Base-by-base conservation (phyloP, 2,113 vertebrate genomes). In the Campylomormyrus tamandua region DNA sequence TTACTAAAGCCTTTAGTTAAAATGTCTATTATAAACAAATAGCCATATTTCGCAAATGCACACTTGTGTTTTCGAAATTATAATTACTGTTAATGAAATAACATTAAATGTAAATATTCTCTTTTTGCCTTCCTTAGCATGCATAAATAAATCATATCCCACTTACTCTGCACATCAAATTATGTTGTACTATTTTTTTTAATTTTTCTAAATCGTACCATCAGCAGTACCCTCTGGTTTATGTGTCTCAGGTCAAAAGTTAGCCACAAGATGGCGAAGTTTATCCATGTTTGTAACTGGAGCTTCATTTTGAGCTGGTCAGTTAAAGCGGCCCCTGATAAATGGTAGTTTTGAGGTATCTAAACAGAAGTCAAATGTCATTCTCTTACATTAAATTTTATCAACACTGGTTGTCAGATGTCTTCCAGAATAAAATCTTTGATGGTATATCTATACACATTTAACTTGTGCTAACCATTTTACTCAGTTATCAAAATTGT, bases 201-300 rank as follows among this genome's bases (percentile, higher is more conserved):
- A 15, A 3, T 39, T 83, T 50, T 27, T 35, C 3, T 17, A 35
- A 35, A 87, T 27, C 24, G 2, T 48, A 52, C 6, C 3, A 86
- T 56, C 11, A 50, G 9, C n/a, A 49, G 27, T 53, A 52, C 21
- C 21, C 49, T 17, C 13, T 70, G n/a, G 77, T 27, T 46, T 52
- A 49, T 83, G 45, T 48, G 21, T n/a, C 24, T 39, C 24, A 46
- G 62, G 48, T 27, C 15, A 27, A 48, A n/a, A 45, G n/a, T 52
- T 2, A 53, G 24, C 89, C 89, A 85, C 77, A 62, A 85, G 89
- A 85, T 89, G 89, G 89, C 89, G 53, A 24, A 46, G 52, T 88
- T 88, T 45, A 48, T 45, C 58, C 87, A 52, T 24, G 27, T 88
- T 88, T 88, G 6, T n/a, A 48, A 45, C 10, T 27, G 1, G 3